Evolutionary conservation across 2,797 vertebrate species (phyloP), one percentile per base, ranked within the genome.

Genomic region (Pampus argenteus): DNA sequence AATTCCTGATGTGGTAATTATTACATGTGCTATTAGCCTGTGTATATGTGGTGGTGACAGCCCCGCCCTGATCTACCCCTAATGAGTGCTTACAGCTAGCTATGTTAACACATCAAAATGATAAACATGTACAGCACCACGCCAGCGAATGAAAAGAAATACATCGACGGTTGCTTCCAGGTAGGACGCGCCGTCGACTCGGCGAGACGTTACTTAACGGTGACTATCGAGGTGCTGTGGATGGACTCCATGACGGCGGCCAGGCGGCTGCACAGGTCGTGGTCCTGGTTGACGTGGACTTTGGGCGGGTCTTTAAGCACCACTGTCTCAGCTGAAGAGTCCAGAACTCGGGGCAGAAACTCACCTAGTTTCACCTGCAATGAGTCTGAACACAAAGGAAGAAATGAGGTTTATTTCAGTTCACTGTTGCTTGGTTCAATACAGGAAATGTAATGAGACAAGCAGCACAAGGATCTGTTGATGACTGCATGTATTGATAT

Each of bases 191-290:
- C 75, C 17, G 40, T 7, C n/a, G 40, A 44, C 18, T 7, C 57
- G 62, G 31, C 44, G 38, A 20, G 13, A 23, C 22, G 70, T 94
- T 94, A 99, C 45, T 96, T 95, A 28, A 99, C 98, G 0, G 83
- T 83, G 65, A 99, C 96, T 0, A 96, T 13, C 0, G 97, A 95
- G 22, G 95, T 93, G 36, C 89, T 94, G 29, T 96, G 96, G 29
- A 99, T 97, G 74, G 98, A 99, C 87, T 98, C 96, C 96, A 99
- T 98, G 71, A 99, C 94, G 0, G 98, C 97, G 0, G 97, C 95
- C 52, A 99, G 95, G 1, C 97, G 96, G 85, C 95, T 99, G 87
- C 97, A 98, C 45, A 99, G 95, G 88, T 99, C 97, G 0, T 98
- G 96, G 0, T 97, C 95, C 10, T 95, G 96, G 83, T 94, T 96